Evolutionary conservation across 2,113 vertebrate genomes (phyloP).

Genomic region (Camarhynchus parvulus): DNA sequence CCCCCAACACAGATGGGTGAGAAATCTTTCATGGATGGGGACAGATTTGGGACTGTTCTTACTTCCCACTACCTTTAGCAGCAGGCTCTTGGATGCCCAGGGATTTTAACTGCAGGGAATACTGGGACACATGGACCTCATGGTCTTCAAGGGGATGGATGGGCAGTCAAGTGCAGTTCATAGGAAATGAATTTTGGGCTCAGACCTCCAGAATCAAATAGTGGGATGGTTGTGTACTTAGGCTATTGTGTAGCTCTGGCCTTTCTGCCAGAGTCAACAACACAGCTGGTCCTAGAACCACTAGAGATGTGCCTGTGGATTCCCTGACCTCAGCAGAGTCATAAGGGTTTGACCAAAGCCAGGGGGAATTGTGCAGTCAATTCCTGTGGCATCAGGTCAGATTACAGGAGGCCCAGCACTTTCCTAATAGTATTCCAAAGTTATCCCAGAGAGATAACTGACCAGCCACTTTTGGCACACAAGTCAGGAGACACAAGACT

Average conservation of each 20-base stretch:
- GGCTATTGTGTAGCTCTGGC: background rate
- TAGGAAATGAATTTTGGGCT: background rate
- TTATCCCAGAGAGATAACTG: background rate
- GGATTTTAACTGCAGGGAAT: background rate
- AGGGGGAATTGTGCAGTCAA: background rate
- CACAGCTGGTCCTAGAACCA: background rate
- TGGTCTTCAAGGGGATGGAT: background rate
- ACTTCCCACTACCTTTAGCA: background rate
- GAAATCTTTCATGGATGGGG: background rate
- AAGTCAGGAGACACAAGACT: background rate
- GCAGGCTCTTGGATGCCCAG: background rate
- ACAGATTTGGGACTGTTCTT: background rate
- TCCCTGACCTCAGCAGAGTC: background rate
- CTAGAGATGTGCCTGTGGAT: background rate
- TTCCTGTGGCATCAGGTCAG: background rate
- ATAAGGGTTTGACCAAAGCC: background rate
- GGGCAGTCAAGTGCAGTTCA: background rate
- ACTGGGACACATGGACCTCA: background rate
- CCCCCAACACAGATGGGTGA: background rate
- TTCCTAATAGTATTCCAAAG: background rate
- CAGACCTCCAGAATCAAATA: background rate
- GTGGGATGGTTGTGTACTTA: background rate
- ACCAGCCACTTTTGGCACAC: background rate
- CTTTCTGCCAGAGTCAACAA: background rate
- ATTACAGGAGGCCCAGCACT: background rate